These are phyloP conservation scores for Drosophila arawakana DNA, from an alignment of 1,140 invertebrate species.

Conservation along the genomic window DNA sequence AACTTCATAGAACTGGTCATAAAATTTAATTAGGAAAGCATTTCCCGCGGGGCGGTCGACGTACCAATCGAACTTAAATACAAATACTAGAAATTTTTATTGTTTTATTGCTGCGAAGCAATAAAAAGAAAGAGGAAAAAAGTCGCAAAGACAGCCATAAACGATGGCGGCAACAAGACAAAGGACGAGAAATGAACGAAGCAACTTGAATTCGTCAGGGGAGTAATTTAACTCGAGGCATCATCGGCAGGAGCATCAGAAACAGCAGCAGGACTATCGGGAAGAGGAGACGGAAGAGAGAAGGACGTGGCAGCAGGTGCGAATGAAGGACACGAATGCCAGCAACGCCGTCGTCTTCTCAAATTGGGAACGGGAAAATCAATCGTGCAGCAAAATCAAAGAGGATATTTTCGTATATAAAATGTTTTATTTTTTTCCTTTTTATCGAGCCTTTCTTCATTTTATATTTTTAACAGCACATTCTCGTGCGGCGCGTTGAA, in stretches of 20 bases:
- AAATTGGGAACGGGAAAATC: constrained; percentile 65
- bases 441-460: background rate
- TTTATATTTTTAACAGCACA: constrained; percentile 50
- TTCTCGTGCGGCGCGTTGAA: constrained; percentile 59
- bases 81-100: constrained; percentile 68
- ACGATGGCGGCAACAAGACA: constrained; percentile 37
- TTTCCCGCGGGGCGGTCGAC: constrained; percentile 56
- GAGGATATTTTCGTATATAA: constrained; percentile 37
- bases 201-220: constrained; percentile 50
- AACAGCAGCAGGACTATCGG: background rate
- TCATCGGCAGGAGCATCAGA: constrained; percentile 6
- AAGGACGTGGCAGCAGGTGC: constrained; percentile 59
- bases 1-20: constrained; percentile 75
- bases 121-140: constrained; percentile 48
- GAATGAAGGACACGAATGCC: constrained; percentile 66
- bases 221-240: constrained; percentile 55
- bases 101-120: constrained; percentile 70
- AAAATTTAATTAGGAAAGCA: constrained; percentile 80
- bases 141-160: constrained; percentile 56
- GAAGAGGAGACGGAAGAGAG: background rate
- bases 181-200: constrained; percentile 27
- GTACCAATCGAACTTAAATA: constrained; percentile 57
- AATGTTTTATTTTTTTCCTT: constrained; percentile 22
- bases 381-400: constrained; percentile 74
- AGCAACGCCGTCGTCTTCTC: constrained; percentile 11